Conservation (phyloP, 1,140 invertebrate species). For the Heliconius himera region DNA sequence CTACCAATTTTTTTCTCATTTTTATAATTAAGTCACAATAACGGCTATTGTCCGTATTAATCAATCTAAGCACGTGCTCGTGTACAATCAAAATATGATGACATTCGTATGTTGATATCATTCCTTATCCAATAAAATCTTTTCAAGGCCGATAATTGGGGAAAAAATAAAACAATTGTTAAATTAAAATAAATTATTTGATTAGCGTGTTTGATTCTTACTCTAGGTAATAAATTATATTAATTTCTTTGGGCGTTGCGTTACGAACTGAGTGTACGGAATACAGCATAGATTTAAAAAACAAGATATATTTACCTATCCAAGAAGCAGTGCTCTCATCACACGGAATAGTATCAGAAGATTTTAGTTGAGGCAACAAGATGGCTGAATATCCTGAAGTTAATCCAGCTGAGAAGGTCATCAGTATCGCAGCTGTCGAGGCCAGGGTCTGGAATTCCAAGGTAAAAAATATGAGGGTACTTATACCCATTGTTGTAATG, state of each 20-base stretch:
- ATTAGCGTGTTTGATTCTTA: too few species aligned
- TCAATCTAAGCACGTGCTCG: background rate
- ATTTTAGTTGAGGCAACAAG: constrained; percentile 83
- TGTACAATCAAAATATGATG: background rate
- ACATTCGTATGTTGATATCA: background rate
- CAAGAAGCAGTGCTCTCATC: constrained; percentile 82
- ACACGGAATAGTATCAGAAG: constrained; percentile 67
- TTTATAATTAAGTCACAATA: background rate
- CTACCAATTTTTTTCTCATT: background rate
- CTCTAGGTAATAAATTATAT: too few species aligned
- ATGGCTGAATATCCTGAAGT: constrained; percentile 84
- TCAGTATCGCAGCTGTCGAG: constrained; percentile 81
- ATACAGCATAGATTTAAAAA: background rate
- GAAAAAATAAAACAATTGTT: too few species aligned
- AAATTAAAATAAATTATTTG: too few species aligned
- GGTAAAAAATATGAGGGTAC: background rate
- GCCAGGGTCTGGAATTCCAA: constrained; percentile 75
- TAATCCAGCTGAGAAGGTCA: constrained; percentile 81
- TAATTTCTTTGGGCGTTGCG: too few species aligned
- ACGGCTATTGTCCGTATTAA: background rate
- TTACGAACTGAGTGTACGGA: too few species aligned
- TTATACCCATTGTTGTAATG: background rate
- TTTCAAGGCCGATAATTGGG: background rate
- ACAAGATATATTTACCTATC: constrained; percentile 79
- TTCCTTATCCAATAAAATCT: background rate